Conservation (phyloP, 2,888 invertebrate species). For the Teinopalpus imperialis region DNA sequence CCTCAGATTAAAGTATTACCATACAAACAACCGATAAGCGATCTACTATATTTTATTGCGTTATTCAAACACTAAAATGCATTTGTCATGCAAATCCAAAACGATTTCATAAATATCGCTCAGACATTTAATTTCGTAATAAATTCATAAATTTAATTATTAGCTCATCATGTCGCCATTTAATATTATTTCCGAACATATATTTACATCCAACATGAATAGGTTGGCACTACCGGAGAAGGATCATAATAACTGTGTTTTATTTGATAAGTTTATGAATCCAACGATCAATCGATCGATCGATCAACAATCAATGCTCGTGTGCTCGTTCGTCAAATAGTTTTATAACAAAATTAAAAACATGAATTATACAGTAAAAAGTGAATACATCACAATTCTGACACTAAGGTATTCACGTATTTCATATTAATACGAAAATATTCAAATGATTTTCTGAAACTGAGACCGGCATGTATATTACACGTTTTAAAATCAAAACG, state of each 20-base stretch:
- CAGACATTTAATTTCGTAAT: slow-evolving; percentile 1
- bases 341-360: too few relatives aligned
- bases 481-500: slow-evolving; percentile 17
- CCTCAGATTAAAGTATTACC: slow-evolving; percentile 3
- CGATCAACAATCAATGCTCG: too few relatives aligned
- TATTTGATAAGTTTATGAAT: too few relatives aligned
- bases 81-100: not conserved
- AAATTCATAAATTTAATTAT: slow-evolving; percentile 6
- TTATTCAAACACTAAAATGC: not conserved
- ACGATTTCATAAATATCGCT: not conserved
- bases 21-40: not conserved
- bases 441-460: not conserved
- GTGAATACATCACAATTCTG: slow-evolving; percentile 4
- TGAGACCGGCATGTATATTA: slow-evolving; percentile 6
- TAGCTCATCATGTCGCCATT: not conserved
- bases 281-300: too few relatives aligned
- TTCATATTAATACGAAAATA: slow-evolving; percentile 1
- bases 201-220: too few relatives aligned
- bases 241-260: too few relatives aligned
- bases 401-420: not conserved
- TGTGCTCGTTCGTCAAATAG: too few relatives aligned
- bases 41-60: not conserved
- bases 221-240: too few relatives aligned
- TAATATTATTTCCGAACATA: not conserved
- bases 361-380: slow-evolving; percentile 1